Conservation (phyloP, 2,888 invertebrate species). For the Heteropelma amictum region DNA sequence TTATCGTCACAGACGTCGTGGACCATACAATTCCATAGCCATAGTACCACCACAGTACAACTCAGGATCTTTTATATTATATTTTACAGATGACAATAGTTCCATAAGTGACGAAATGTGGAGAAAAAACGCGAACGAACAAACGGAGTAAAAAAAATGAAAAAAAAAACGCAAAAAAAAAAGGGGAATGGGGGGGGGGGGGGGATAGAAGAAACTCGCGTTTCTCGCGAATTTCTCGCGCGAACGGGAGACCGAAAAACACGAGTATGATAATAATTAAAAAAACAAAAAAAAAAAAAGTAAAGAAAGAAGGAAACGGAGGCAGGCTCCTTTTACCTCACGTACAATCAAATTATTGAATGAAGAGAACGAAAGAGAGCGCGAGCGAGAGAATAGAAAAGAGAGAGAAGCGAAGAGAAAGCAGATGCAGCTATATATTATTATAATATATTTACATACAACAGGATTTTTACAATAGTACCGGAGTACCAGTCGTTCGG, state of each 20-base stretch:
- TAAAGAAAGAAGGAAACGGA: conserved; percentile 44
- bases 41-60: conserved; percentile 78
- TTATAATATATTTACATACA: conserved; percentile 77
- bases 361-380: conserved; percentile 28
- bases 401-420: conserved; percentile 53
- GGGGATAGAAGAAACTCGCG: conserved; percentile 42
- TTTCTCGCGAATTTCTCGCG: conserved; percentile 48
- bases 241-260: conserved; percentile 1
- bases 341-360: conserved; percentile 75
- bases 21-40: conserved; percentile 76
- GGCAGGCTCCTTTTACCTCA: conserved; percentile 78
- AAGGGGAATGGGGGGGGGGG: background rate
- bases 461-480: conserved; percentile 73
- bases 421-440: conserved; percentile 77
- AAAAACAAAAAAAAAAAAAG: conserved; percentile 18
- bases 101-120: conserved; percentile 69
- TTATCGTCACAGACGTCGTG: conserved; percentile 62
- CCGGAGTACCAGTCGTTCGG: conserved; percentile 61
- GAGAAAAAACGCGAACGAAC: background rate
- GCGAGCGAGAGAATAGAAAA: conserved; percentile 63
- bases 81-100: conserved; percentile 78
- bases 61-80: conserved; percentile 78
- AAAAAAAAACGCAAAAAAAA: background rate
- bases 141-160: background rate
- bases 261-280: too few relatives aligned